Percentiles rank a stretch among this genome's conserved stretches.
Evolutionary conservation across 2,888 invertebrate genomes (phyloP).

Genomic region (Euzophera pinguis): DNA sequence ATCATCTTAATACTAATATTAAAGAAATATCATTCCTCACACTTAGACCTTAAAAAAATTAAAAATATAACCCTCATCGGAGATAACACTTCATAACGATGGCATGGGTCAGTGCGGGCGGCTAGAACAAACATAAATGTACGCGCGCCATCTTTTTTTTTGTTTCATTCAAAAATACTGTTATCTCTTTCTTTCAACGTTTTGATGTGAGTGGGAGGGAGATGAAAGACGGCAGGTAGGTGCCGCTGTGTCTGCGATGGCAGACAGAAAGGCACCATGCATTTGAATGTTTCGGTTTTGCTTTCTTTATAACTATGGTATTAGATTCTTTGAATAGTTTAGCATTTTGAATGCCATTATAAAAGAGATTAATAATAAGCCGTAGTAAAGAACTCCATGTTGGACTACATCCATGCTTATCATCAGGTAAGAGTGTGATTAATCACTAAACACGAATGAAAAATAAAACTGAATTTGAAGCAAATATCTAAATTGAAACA

Average conservation of each 20-base stretch:
- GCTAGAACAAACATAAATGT: slow-evolving; percentile 74
- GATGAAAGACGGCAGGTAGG: slow-evolving; percentile 66
- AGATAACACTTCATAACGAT: slow-evolving; percentile 73
- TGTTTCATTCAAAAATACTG: slow-evolving; percentile 41
- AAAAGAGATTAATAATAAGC: neutral
- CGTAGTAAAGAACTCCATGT: too few relatives aligned
- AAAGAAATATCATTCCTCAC: slow-evolving; percentile 75
- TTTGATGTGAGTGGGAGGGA: slow-evolving; percentile 32
- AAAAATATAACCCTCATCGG: slow-evolving; percentile 75
- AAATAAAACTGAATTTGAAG: too few relatives aligned
- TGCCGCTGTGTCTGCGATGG: slow-evolving; percentile 65
- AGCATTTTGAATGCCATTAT: neutral
- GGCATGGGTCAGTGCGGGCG: slow-evolving; percentile 73
- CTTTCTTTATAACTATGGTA: slow-evolving; percentile 33
- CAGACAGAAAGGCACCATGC: slow-evolving; percentile 71
- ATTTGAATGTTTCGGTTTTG: slow-evolving; percentile 30
- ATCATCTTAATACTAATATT: slow-evolving; percentile 56
- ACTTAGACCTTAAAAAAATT: slow-evolving; percentile 55
- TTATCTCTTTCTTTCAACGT: slow-evolving; percentile 28
- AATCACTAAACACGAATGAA: too few relatives aligned
- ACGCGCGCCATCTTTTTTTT: slow-evolving; percentile 50
- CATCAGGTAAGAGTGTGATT: too few relatives aligned
- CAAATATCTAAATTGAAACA: too few relatives aligned
- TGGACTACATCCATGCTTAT: too few relatives aligned
- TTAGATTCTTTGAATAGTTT: slow-evolving; percentile 14